These are phyloP conservation scores for Lypha dubia DNA, from an alignment of 2,888 invertebrate species.

Conservation along the genomic window DNA sequence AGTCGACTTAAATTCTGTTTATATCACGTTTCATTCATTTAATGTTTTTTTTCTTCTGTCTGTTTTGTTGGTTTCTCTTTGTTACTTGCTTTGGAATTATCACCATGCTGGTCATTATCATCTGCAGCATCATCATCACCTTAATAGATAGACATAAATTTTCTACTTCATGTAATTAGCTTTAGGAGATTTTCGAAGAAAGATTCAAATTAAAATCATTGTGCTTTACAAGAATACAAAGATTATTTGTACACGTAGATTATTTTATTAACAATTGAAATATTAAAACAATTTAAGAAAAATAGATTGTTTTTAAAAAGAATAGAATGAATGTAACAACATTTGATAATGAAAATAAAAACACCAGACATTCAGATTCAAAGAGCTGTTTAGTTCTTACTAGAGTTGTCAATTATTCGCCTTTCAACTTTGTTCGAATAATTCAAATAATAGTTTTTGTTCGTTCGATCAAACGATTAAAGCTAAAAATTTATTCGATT, in stretches of 20 bases:
- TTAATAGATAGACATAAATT: not conserved
- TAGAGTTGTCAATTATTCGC: too few species aligned
- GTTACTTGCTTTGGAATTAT: not conserved
- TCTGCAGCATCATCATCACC: not conserved
- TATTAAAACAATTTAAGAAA: not conserved
- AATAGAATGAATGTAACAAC: not conserved
- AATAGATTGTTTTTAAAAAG: not conserved
- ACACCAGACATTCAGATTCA: too few species aligned
- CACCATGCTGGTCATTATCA: not conserved
- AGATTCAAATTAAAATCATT: conserved; percentile 28
- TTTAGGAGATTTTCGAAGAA: conserved; percentile 11
- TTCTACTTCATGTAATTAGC: conserved; percentile 4
- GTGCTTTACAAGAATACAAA: not conserved
- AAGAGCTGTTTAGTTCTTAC: too few species aligned
- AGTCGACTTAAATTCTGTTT: not conserved
- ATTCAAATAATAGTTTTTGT: too few species aligned
- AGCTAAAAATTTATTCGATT: too few species aligned
- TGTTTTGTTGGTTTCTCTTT: not conserved
- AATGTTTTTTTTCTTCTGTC: not conserved
- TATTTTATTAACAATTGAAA: not conserved
- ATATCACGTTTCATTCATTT: not conserved
- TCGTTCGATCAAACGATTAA: too few species aligned
- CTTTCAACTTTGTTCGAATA: too few species aligned
- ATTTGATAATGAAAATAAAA: too few species aligned
- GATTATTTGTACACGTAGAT: not conserved